These are phyloP conservation scores for Archips crataeganus DNA, from an alignment of 2,888 invertebrate species.

Conservation along the genomic window DNA sequence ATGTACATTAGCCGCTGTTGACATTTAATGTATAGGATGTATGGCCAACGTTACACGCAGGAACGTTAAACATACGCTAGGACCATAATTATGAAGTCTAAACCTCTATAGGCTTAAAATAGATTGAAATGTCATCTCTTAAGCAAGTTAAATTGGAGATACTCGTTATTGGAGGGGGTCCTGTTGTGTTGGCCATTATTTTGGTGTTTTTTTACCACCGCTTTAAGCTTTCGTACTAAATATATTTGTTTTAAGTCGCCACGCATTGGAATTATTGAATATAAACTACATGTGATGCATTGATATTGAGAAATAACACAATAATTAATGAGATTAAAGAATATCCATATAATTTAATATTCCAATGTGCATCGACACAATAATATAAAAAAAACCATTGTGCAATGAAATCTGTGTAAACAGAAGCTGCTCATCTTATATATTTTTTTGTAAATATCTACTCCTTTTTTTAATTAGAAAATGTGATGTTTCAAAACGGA, in stretches of 20 bases:
- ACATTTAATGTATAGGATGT: slow-evolving; percentile 22
- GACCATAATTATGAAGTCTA: background rate
- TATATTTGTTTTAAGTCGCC: slow-evolving; percentile 32
- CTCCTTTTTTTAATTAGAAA: slow-evolving; percentile 53
- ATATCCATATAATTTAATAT: background rate
- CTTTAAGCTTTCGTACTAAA: slow-evolving; percentile 62
- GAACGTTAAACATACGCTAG: background rate
- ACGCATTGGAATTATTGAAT: slow-evolving; percentile 17
- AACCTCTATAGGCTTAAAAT: background rate
- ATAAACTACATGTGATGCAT: background rate
- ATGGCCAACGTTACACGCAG: slow-evolving; percentile 11
- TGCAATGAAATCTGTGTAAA: slow-evolving; percentile 49
- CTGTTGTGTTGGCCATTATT: slow-evolving; percentile 35
- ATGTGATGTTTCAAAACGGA: slow-evolving; percentile 61
- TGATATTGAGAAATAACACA: background rate
- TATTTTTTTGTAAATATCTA: slow-evolving; percentile 54
- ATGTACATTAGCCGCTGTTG: slow-evolving; percentile 34
- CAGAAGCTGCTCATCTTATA: slow-evolving; percentile 53
- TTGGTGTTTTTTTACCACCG: slow-evolving; percentile 63
- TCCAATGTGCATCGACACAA: slow-evolving; percentile 23
- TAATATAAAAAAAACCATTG: slow-evolving; percentile 25
- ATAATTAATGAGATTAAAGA: background rate
- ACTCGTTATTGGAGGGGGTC: background rate
- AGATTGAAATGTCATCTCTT: background rate
- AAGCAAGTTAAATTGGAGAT: background rate